Conservation (phyloP, 2,113 vertebrate species). For the Rhinoderma darwinii region DNA sequence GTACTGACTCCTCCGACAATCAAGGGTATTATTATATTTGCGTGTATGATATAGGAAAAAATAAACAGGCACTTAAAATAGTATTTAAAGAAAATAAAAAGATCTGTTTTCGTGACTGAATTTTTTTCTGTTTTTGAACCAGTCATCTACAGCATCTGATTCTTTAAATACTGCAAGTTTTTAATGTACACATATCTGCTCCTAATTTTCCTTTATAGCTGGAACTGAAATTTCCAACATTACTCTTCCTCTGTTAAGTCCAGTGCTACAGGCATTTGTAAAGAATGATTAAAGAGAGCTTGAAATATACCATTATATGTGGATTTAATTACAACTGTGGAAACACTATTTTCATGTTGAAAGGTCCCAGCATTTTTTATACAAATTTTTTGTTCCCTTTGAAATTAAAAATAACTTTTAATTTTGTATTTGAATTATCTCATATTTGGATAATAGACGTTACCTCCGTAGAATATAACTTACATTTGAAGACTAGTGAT, state of each 20-base stretch:
- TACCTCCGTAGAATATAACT: not conserved
- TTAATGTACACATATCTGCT: constrained; percentile 42
- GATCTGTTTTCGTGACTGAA: not conserved
- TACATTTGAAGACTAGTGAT: not conserved
- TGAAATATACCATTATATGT: constrained; percentile 40
- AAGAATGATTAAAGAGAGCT: constrained; percentile 43
- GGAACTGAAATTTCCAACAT: constrained; percentile 28
- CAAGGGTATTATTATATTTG: not conserved
- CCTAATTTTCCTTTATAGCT: constrained; percentile 45
- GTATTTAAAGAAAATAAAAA: not conserved
- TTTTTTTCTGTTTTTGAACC: constrained; percentile 40
- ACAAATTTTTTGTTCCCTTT: constrained; percentile 3
- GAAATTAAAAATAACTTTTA: constrained; percentile 6
- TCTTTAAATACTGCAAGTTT: constrained; percentile 6
- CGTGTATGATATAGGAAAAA: not conserved
- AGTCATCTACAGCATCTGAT: constrained; percentile 30
- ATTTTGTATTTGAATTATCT: constrained; percentile 14
- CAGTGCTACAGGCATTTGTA: constrained; percentile 51
- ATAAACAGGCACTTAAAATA: not conserved
- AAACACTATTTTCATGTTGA: constrained; percentile 11
- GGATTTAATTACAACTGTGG: constrained; percentile 42
- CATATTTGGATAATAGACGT: not conserved
- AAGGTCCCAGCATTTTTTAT: not conserved
- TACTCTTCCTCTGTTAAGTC: constrained; percentile 11
- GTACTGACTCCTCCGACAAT: not conserved